Base-by-base conservation (phyloP, 2,888 invertebrate species). In the Habroteleia sp. region DNA sequence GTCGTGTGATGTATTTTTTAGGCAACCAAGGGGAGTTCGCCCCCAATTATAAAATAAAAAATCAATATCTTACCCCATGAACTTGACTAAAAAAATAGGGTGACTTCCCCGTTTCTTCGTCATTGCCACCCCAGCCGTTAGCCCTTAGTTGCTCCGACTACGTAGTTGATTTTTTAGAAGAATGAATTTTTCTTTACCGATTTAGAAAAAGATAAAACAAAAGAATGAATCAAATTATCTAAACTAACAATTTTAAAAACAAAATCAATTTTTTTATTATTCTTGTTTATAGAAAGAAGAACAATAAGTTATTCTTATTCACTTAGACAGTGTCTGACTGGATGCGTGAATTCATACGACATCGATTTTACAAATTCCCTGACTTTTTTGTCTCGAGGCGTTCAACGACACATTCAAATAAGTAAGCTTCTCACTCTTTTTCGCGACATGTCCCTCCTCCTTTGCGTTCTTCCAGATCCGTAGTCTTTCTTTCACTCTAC, bases 41-140 rank as follows among this genome's bases (percentile, higher is more conserved):
- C 87, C 86, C 87, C 87, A 87, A 87, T 88, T 88, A 88, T 88
- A 88, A 88, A 88, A 87, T 88, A 88, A 87, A 88, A 87, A 87
- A 87, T 88, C 88, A 87, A 88, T 88, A 88, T 87, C 86, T 86
- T 87, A 84, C 87, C 87, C 87, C 81, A 84, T 79, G 80, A 77
- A 65, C 77, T 66, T 74, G 76, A 77, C 79, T 76, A 77, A 84
- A 84, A 86, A 87, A 87, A 82, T 84, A 84, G 87, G 85, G 85
- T 85, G 85, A 82, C 85, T 84, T 82, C 81, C 83, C 78, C 79
- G 80, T 80, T 81, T 81, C 81, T 82, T 81, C 82, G 78, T 84
- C 83, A 81, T 83, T 83, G 82, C 82, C 81, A 82, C 83, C 83
- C 83, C 71, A 79, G 71, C 56, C 76, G 77, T 76, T 74, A 74